Evolutionary conservation across 2,888 invertebrate species (phyloP), one percentile per base, ranked within the genome.

Genomic region (Aethes cnicana): DNA sequence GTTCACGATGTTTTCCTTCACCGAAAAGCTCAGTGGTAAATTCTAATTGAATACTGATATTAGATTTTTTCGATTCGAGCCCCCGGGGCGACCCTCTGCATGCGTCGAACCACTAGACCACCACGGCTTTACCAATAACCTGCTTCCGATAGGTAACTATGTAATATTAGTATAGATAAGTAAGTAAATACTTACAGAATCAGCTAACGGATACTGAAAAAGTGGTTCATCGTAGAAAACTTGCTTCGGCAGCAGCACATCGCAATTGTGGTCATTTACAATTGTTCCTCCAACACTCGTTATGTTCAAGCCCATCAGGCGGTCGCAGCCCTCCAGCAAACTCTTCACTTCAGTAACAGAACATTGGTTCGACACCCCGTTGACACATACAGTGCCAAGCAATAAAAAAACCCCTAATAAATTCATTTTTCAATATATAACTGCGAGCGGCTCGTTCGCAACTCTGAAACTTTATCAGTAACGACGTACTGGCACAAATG

Each of bases 241-340:
- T 72, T 86, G 84, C 56, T 87, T 89, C 0, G 89, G 89, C 4
- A 89, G 65, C 9, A 89, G 57, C 2, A 86, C 78, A 58, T 88
- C 88, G 53, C 90, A 90, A 49, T 90, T 90, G 56, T 89, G 87
- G 32, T 90, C 88, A 47, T 88, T 82, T 3, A 89, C 76, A 14
- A 88, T 78, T 0, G 88, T 89, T 0, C 88, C 90, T 1, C 86
- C 87, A 0, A 80, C 69, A 39, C 74, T 84, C 0, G 84, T 88
- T 11, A 90, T 57, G 54, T 86, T 86, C n/a, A 90, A 56, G 1
- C 88, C 89, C 7, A 59, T 61, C 32, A 90, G 58, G 2, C 75
- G 68, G 21, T 84, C 83, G 57, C 89, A 89, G 2, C 87, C 88
- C 56, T 87, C 84, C 8, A 86, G 44, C n/a, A 88, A 64, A 57